Conservation (phyloP, 2,797 vertebrate species). For the Tiaroga cobitis region DNA sequence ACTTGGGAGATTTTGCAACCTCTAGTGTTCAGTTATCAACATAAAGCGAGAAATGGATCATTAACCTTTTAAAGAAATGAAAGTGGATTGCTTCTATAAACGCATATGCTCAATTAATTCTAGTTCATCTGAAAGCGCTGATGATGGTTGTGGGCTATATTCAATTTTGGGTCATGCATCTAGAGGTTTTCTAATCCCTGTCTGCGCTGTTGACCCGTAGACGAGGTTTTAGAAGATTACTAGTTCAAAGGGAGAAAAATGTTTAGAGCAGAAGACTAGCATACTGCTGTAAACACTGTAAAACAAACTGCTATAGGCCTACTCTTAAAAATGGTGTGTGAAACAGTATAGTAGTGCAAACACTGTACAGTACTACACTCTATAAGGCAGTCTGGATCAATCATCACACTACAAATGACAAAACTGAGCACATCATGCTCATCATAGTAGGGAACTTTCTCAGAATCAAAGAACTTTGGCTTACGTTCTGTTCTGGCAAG, state of each 20-base stretch:
- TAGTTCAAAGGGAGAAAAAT: slow-evolving; percentile 10
- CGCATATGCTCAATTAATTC: slow-evolving; percentile 40
- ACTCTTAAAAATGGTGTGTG: not conserved
- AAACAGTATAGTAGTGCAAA: not conserved
- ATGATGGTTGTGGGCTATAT: slow-evolving; percentile 47
- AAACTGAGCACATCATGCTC: not conserved
- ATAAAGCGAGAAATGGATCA: slow-evolving; percentile 27
- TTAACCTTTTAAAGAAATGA: slow-evolving; percentile 28
- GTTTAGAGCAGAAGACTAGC: slow-evolving; percentile 2
- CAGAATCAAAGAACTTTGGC: no score
- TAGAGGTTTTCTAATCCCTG: slow-evolving; percentile 44
- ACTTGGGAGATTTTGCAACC: not conserved
- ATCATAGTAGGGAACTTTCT: not conserved
- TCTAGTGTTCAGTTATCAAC: slow-evolving; percentile 17
- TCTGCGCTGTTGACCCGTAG: slow-evolving; percentile 34
- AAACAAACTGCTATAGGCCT: not conserved
- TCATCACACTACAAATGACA: not conserved
- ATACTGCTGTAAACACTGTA: not conserved
- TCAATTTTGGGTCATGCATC: slow-evolving; percentile 50
- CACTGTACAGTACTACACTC: no score
- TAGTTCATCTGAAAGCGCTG: slow-evolving; percentile 28
- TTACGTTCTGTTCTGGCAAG: not conserved
- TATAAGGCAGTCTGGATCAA: not conserved
- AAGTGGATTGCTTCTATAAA: slow-evolving; percentile 41
- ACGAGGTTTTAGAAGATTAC: slow-evolving; percentile 34